These are phyloP conservation scores for Calyptomena viridis DNA, from an alignment of 2,113 vertebrate genomes.

Conservation along the genomic window DNA sequence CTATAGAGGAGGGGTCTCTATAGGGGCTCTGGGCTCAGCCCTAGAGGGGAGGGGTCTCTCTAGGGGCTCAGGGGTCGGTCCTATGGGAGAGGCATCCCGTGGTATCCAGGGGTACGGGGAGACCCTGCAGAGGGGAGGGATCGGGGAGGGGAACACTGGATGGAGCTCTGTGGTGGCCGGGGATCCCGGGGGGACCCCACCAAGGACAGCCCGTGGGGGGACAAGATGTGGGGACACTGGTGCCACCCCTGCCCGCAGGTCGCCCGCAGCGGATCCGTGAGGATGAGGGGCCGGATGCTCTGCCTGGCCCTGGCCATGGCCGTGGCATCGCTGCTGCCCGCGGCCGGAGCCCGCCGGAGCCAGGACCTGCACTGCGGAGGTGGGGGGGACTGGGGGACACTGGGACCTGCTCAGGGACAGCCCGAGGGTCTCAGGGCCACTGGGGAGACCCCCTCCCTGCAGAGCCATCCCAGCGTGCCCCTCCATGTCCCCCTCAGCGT, in stretches of 20 bases:
- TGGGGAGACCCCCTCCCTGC: too few relatives aligned
- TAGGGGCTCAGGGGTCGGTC: background rate
- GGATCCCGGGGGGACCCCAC: accelerated
- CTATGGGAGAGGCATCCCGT: background rate
- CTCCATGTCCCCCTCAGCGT: conserved; percentile 69
- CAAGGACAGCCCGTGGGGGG: background rate
- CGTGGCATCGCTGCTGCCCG: conserved; percentile 31
- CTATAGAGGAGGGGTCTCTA: too few relatives aligned
- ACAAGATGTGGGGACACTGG: background rate
- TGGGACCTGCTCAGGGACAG: accelerated
- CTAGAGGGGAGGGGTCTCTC: accelerated
- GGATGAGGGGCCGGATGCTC: conserved; percentile 53
- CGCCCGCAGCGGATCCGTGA: background rate
- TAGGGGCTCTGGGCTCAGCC: too few relatives aligned
- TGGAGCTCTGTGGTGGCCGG: accelerated
- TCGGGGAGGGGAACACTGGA: accelerated
- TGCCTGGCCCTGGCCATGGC: conserved; percentile 57
- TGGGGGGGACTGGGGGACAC: background rate
- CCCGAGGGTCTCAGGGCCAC: background rate
- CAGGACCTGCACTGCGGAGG: conserved; percentile 81
- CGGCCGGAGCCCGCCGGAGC: conserved; percentile 62
- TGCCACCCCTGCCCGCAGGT: background rate
- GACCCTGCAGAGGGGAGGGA: background rate
- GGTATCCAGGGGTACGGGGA: background rate
- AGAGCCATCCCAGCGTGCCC: too few relatives aligned